Evolutionary conservation across 2,888 invertebrate genomes (phyloP), one percentile per base, ranked within the genome.

Genomic region (Ochropacha duplaris): DNA sequence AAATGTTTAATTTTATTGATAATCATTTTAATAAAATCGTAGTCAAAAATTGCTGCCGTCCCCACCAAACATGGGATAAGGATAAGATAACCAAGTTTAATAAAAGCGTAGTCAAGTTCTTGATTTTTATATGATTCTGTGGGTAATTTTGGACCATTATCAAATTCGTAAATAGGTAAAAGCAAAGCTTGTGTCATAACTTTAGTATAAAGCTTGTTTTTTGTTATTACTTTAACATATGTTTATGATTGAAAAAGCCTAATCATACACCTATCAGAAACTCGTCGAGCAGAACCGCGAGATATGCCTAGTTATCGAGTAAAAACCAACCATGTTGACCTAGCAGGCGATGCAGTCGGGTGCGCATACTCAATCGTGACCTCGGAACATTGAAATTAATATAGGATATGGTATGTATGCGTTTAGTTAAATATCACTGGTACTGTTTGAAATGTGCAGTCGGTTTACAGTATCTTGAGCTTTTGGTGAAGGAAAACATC

Each of bases 281-380:
- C 80, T 81, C 81, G 78, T 68, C 75, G 71, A 59, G 73, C 66
- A 66, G 68, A 76, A 65, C 79, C 83, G 71, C 72, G 72, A 80
- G 76, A 74, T 68, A 74, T 64, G 68, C 69, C 76, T 84, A 79
- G 86, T 80, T 69, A 62, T 61, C 63, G 22, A 70, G 75, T 75
- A 84, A 83, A 82, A 84, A 86, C 76, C 71, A 76, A 74, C 83
- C 79, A 67, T 76, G 73, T 71, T 87, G 88, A 90, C 89, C 89
- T 78, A 84, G 74, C 79, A 83, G 87, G 84, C 86, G 90, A 88
- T 86, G 83, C 90, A 87, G 81, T 86, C 69, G 79, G 85, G 68
- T 84, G 90, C 81, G 66, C 82, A 83, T 83, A 83, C 81, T 84
- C 86, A 82, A 87, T 84, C 84, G 79, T 71, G 64, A 67, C 63